Evolutionary conservation across 2,113 vertebrate species (phyloP), one percentile per base, ranked within the genome.

Genomic region (Vulpes ferrilata): DNA sequence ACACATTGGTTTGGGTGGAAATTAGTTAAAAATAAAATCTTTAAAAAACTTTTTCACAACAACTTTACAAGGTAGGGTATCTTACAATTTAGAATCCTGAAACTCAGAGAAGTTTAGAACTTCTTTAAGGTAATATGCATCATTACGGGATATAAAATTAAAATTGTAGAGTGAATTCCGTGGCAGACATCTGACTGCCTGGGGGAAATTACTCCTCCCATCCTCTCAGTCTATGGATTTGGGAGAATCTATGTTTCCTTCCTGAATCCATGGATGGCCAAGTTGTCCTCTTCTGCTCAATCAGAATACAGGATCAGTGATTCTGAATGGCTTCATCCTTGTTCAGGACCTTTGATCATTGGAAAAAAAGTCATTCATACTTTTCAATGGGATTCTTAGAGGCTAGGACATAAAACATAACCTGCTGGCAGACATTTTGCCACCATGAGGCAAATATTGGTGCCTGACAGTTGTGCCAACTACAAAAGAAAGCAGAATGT

Each of bases 21-120:
- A 74, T 76, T 76, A 15, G 38, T 76, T 76, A 76, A 67, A 67
- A 67, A 67, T 67, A 16, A 27, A 76, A 76, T 48, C 22, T 48
- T 43, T 7, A 74, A 74, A 74, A 74, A 71, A 11, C 15, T 74
- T 74, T 43, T 87, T 79, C 35, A 85, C 55, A 43, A 22, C 27
- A 91, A 51, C 11, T 78, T 88, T 53, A 67, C 2, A 5, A 92
- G n/a, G n/a, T 22, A 38, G 1, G 30, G 2, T 64, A 35, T n/a
- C 69, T 88, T 91, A 27, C 76, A 80, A 55, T 64, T 89, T 43
- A 84, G 27, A 95, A 43, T 64, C 15, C 51, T 60, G 53, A 96
- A 25, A 65, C 12, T 30, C 11, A 69, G 30, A 71, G 62, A 88
- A 88, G 16, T 84, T 91, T 62, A 64, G 78, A 88, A 74, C 7